Evolutionary conservation across 2,888 invertebrate species (phyloP), one percentile per base, ranked within the genome.

Genomic region (Augiades crinisus): DNA sequence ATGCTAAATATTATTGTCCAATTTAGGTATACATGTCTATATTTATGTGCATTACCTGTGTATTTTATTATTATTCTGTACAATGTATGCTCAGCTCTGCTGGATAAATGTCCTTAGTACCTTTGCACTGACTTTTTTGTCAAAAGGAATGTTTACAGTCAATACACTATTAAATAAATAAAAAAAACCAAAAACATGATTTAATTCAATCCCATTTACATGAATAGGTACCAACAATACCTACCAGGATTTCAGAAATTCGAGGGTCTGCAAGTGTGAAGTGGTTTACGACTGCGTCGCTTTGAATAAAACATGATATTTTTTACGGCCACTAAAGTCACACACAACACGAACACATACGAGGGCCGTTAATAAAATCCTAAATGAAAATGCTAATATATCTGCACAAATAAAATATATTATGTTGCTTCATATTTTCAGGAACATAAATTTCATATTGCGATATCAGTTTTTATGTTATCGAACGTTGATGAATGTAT

Each of bases 201-300:
- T 30, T 30, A 12, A 30, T 30, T 30, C 30, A 30, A 30, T 6
- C 19, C 12, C 8, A 12, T 7, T n/a, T 7, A 14, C 22, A 24
- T 22, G 22, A 16, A 44, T n/a, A 24, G n/a, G n/a, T n/a, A n/a
- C n/a, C 22, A 7, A 8, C n/a, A 37, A 16, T 8, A n/a, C 17
- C 19, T 22, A 44, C 31, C 36, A 27, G 36, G 46, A 46, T 36
- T 14, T 46, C 36, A 36, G 17, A 36, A 22, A 36, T 22, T 17
- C 17, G 24, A 36, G 19, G 24, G 36, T 27, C 30, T 30, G 17
- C 24, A 24, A 46, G 46, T 46, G 46, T 17, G 46, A 46, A 46
- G 46, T 46, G 46, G 36, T 46, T 46, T 46, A 46, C 46, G 46
- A 36, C 46, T 27, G 46, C 46, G 36, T 5, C 36, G 46, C 36